These are phyloP conservation scores for Eretmochelys imbricata DNA, from an alignment of 2,113 vertebrate genomes.

Conservation along the genomic window DNA sequence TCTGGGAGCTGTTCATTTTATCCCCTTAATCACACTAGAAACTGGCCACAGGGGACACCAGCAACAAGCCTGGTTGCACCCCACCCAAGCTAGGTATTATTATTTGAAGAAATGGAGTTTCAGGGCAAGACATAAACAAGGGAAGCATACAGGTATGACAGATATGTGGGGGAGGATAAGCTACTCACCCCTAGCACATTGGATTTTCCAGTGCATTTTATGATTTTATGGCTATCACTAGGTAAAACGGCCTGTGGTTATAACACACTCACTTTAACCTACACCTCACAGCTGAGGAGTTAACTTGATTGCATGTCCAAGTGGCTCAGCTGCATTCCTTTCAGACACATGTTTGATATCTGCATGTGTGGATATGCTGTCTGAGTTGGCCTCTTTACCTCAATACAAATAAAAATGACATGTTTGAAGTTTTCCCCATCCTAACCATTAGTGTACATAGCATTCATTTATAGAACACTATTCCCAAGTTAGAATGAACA, in stretches of 20 bases:
- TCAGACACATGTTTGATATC: background rate
- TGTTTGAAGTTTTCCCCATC: background rate
- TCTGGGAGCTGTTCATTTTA: background rate
- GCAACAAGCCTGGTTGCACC: background rate
- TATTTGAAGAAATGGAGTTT: background rate
- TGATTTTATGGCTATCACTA: background rate
- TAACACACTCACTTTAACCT: background rate
- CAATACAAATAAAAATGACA: background rate
- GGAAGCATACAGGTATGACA: background rate
- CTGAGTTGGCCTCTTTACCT: background rate
- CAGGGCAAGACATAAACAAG: background rate
- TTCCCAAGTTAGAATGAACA: background rate
- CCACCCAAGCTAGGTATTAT: background rate
- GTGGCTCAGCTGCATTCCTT: background rate
- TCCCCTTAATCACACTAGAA: background rate
- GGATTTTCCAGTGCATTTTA: background rate
- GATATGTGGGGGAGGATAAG: background rate
- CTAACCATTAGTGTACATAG: background rate
- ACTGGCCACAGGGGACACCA: background rate
- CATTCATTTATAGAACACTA: background rate
- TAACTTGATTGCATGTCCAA: background rate
- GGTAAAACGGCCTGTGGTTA: background rate
- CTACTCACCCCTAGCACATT: background rate
- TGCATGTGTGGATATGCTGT: background rate
- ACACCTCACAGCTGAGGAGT: background rate